Conservation (phyloP, 2,113 vertebrate species). For the Nothoprocta perdicaria region DNA sequence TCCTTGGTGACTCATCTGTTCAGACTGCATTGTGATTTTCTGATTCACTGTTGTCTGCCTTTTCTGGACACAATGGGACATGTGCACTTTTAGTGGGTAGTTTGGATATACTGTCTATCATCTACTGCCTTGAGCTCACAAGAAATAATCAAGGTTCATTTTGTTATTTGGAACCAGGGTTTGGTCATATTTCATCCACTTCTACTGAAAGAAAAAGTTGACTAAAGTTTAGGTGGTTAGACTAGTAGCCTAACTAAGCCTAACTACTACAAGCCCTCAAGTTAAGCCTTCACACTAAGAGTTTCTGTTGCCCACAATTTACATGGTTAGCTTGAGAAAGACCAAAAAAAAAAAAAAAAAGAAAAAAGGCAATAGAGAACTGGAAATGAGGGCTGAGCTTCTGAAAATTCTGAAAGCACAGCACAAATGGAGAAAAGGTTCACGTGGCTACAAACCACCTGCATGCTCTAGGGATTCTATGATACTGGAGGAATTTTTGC, state of each 20-base stretch:
- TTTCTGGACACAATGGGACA: background rate
- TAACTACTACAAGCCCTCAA: background rate
- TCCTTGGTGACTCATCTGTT: background rate
- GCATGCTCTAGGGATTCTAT: background rate
- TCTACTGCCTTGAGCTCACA: background rate
- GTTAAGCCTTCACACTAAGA: background rate
- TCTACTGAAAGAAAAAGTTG: background rate
- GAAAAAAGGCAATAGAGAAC: background rate
- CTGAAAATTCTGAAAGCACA: background rate
- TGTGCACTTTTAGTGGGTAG: background rate
- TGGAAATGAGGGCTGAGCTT: background rate
- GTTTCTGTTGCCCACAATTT: background rate
- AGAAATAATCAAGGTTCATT: background rate
- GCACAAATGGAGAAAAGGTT: background rate
- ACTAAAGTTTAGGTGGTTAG: background rate
- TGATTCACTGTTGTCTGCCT: background rate
- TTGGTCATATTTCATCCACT: background rate
- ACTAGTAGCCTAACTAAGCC: background rate
- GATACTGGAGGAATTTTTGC: background rate
- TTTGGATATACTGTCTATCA: background rate
- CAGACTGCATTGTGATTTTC: background rate
- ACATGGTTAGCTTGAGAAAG: background rate
- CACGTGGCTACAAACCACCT: background rate
- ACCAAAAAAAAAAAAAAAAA: too few relatives aligned
- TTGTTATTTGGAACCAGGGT: background rate